Evolutionary conservation across 2,797 vertebrate species (phyloP), one percentile per base, ranked within the genome.

Genomic region (Valencia hispanica): DNA sequence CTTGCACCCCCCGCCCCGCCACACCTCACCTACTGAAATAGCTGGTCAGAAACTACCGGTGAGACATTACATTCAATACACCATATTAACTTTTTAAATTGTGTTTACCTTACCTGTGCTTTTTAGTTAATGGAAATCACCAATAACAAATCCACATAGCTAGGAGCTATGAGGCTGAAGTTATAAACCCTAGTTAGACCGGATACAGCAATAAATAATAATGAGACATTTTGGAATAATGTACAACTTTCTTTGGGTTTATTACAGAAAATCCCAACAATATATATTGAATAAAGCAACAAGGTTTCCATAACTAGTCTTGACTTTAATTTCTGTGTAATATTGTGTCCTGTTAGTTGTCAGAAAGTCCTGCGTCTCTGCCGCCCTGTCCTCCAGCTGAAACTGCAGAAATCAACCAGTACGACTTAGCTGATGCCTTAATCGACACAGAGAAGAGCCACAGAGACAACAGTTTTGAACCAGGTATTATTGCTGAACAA

Each of bases 41-140:
- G 97, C 97, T 0, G 97, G 97, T 71, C 97, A 97, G 93, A 98
- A 97, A 84, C 92, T 98, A 73, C 96, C 96, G 88, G 97, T 97
- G 93, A 92, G 91, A 0, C 68, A 4, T 1, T 1, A 0, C 3
- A 1, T 66, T 47, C 1, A 68, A 17, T 45, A 3, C 25, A 65
- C 32, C 22, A 9, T 1, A 12, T n/a, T 17, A 68, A 8, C 14
- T 12, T 66, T 12, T 8, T 43, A 43, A 39, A 65, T n/a, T 43
- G 5, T 36, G 5, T 8, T 68, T 43, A 27, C 14, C 65, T 66
- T 12, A 41, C 22, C 11, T 6, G 34, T 9, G 25, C 8, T 25
- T 53, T 11, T 25, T 53, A 10, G 22, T 53, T 53, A 50, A 25
- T 9, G 50, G 25, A 25, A 41, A 39, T 6, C 22, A 20, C 17